Conservation (phyloP, 2,888 invertebrate species). For the Xestoiulus laeticollis region DNA sequence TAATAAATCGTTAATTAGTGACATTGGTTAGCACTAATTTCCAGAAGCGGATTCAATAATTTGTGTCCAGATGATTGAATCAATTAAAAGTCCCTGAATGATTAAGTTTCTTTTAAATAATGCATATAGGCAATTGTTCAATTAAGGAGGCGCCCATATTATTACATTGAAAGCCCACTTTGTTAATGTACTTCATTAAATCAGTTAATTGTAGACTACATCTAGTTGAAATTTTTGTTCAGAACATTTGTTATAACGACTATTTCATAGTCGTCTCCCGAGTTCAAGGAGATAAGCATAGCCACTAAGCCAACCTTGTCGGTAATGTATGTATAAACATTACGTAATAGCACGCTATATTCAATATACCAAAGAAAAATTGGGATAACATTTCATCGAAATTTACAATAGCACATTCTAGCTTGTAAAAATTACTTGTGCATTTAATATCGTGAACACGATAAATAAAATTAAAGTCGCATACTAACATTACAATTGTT, state of each 20-base stretch:
- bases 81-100: not conserved
- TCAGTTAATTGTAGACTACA: not conserved
- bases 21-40: not conserved
- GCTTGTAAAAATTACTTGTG: too few species aligned
- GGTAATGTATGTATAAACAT: too few species aligned
- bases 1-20: not conserved
- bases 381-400: too few species aligned
- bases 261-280: too few species aligned
- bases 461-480: too few species aligned
- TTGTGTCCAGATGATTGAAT: not conserved
- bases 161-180: not conserved
- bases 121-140: not conserved
- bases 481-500: too few species aligned
- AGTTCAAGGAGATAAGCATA: too few species aligned
- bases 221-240: too few species aligned
- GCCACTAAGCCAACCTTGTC: too few species aligned
- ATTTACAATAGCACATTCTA: too few species aligned
- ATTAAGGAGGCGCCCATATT: not conserved
- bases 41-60: not conserved
- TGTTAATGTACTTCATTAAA: not conserved
- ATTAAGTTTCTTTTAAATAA: not conserved
- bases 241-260: not conserved
- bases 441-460: too few species aligned
- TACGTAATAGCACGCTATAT: not conserved
- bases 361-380: too few species aligned